phyloP scores from a whole-genome alignment of 2,888 invertebrate species.

The Subacronicta megacephala region DNA sequence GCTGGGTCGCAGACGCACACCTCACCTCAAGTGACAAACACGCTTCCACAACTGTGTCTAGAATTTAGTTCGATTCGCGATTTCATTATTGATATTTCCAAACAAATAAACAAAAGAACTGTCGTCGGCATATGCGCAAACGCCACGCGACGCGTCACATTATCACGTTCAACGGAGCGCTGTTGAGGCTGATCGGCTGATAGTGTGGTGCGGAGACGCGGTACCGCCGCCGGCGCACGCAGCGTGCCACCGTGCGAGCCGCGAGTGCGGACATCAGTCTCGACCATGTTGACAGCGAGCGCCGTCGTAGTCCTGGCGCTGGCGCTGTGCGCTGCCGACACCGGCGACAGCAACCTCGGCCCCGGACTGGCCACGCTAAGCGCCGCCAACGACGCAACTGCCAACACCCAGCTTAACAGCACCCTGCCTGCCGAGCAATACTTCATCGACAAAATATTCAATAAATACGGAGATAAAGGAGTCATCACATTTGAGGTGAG shows the following conservation, averaged over 20 bases:
- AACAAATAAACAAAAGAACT: constrained; percentile 81
- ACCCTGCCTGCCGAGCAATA: constrained; percentile 80
- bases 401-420: constrained; percentile 63
- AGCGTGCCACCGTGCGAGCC: constrained; percentile 52
- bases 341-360: constrained; percentile 65
- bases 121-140: constrained; percentile 63
- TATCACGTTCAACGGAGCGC: constrained; percentile 70
- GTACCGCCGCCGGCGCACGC: constrained; percentile 60
- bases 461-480: constrained; percentile 89
- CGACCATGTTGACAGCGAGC: constrained; percentile 77
- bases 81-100: constrained; percentile 69
- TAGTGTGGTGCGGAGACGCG: constrained; percentile 77
- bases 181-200: constrained; percentile 72
- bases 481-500: constrained; percentile 89
- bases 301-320: constrained; percentile 75
- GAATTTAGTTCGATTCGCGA: constrained; percentile 62
- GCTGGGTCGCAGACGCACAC: constrained; percentile 76
- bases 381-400: constrained; percentile 58
- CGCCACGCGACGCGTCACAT: constrained; percentile 67
- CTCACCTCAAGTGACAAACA: constrained; percentile 74
- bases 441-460: constrained; percentile 88
- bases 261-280: constrained; percentile 73
- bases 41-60: constrained; percentile 61
- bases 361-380: constrained; percentile 64
- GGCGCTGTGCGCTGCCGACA: constrained; percentile 60